Evolutionary conservation across 2,797 vertebrate species (phyloP), one percentile per base, ranked within the genome.

Genomic region (Avahi laniger): DNA sequence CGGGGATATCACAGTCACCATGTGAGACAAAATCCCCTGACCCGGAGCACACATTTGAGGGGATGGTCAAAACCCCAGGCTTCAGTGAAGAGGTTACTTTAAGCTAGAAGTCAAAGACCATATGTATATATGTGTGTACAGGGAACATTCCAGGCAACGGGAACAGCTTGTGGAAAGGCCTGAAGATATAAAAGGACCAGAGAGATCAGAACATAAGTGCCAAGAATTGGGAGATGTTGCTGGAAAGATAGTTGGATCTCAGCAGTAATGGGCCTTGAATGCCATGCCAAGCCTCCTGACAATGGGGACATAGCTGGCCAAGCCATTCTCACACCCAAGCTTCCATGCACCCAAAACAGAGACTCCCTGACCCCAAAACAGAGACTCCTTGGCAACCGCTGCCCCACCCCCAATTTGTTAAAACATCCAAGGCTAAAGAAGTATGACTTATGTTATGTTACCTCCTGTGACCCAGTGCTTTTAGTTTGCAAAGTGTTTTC

Each of bases 81-180:
- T 89, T 61, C 57, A n/a, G 33, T 26, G 33, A 48, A 52, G n/a
- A 91, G 76, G 48, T 24, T 22, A 28, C n/a, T 43, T 35, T 2
- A 61, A 43, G 26, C 35, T 75, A 43, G 26, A 76, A 54, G 46
- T 13, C 17, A 9, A 7, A 41, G 48, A 17, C 4, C 67, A 1
- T 11, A 26, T 38, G 28, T 18, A 18, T 46, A 14, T n/a, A 0
- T 8, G 18, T 50, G 61, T 2, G 22, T 12, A 4, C 54, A 30
- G 28, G 54, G 91, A 69, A 41, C 18, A 14, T 43, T 61, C 28
- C 15, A 2, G 14, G 24, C 59, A 35, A 28, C 7, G n/a, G 28
- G 13, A 63, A 48, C 3, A 30, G 50, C 75, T 61, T 48, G 28
- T 63, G 38, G 50, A 57, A 67, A 84, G 18, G 4, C 63, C 59